Conservation (phyloP, 2,113 vertebrate species). For the Daubentonia madagascariensis region DNA sequence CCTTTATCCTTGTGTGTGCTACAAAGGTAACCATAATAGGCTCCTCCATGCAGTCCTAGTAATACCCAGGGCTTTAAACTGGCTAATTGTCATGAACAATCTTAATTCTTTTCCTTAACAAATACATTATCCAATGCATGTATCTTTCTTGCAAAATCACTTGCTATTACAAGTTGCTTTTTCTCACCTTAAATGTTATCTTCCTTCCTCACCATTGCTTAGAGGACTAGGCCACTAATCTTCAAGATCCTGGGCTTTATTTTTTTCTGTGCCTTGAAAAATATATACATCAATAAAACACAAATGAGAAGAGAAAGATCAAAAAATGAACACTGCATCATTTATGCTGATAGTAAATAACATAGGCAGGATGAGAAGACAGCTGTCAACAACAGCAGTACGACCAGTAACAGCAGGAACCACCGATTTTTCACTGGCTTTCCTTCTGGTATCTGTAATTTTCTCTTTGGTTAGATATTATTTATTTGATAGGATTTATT, state of each 20-base stretch:
- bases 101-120: neutral
- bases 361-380: neutral
- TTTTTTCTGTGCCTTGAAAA: neutral
- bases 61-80: neutral
- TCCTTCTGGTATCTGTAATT: neutral
- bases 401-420: neutral
- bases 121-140: neutral
- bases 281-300: neutral
- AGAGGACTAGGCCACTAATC: neutral
- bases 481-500: constrained; percentile 2
- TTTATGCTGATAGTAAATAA: constrained; percentile 5
- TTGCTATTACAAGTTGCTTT: constrained; percentile 32
- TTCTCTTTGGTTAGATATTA: neutral
- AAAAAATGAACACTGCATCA: constrained; percentile 17
- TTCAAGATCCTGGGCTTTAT: neutral
- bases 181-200: constrained; percentile 29
- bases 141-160: neutral
- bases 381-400: neutral
- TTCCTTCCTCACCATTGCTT: neutral
- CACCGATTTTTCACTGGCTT: neutral
- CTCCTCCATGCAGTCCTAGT: neutral
- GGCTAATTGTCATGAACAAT: neutral
- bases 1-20: constrained; percentile 15
- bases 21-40: neutral
- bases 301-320: constrained; percentile 28